These are phyloP conservation scores for Pseudochirops cupreus DNA, from an alignment of 2,797 vertebrate genomes.

Conservation along the genomic window DNA sequence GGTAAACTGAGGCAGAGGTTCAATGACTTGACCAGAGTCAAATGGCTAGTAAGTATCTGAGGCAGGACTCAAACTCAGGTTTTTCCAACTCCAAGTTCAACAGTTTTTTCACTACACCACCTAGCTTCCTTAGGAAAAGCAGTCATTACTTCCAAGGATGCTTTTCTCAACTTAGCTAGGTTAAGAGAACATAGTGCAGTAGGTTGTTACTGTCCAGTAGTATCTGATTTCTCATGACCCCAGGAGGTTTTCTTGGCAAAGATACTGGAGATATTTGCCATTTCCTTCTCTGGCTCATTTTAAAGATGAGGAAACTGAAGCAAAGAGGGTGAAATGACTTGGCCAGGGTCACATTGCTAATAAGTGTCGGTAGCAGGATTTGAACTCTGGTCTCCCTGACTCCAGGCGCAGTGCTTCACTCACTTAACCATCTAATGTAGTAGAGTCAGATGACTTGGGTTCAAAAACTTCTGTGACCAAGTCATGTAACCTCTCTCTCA, in stretches of 20 bases:
- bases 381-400: not conserved
- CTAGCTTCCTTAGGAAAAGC: not conserved
- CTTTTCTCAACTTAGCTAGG: not conserved
- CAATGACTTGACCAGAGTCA: not conserved
- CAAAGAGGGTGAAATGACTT: not conserved
- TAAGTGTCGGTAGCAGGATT: not conserved
- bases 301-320: no score
- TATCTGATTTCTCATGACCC: not conserved
- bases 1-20: not conserved
- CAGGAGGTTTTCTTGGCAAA: not conserved
- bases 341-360: not conserved
- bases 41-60: not conserved
- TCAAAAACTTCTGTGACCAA: not conserved
- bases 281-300: no score
- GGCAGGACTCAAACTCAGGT: not conserved
- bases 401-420: not conserved
- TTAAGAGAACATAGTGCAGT: not conserved
- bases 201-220: not conserved
- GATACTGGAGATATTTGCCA: no score
- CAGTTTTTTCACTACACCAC: not conserved
- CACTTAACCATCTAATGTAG: not conserved
- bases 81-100: not conserved
- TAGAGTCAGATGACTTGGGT: not conserved
- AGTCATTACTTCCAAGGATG: not conserved
- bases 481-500: not conserved